These are phyloP conservation scores for Dendrocopos noguchii DNA, from an alignment of 2,113 vertebrate genomes.

Conservation along the genomic window DNA sequence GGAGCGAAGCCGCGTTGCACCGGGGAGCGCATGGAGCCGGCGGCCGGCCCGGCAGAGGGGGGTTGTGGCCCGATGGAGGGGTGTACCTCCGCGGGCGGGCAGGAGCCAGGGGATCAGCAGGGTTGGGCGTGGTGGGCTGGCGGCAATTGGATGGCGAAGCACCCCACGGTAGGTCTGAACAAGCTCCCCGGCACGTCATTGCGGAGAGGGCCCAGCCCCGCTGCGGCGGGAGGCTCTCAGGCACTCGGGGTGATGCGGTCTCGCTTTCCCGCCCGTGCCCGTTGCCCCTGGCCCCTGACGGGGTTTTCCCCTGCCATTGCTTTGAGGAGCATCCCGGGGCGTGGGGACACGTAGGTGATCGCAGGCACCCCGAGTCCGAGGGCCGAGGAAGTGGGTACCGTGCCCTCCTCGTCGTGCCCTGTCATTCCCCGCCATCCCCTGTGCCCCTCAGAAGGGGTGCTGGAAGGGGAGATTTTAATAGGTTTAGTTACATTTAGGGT, in stretches of 20 bases:
- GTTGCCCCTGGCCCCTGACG: background rate
- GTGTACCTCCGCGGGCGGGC: background rate
- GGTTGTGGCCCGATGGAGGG: rapidly evolving
- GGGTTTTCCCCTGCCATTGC: background rate
- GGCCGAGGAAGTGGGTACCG: too few relatives aligned
- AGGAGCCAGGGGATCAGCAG: background rate
- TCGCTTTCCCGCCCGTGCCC: background rate
- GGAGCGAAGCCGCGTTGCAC: conserved; percentile 2
- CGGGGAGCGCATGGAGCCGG: background rate
- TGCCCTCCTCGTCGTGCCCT: too few relatives aligned
- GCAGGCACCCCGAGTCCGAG: background rate
- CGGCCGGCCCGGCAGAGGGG: rapidly evolving
- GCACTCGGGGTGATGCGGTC: too few relatives aligned
- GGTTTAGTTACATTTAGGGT: background rate
- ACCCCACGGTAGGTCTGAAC: conserved; percentile 38
- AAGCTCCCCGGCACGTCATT: background rate
- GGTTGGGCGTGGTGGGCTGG: background rate
- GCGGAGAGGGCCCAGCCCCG: background rate
- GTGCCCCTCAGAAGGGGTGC: background rate
- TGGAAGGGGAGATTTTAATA: background rate
- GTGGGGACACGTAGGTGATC: background rate
- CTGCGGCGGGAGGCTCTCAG: background rate
- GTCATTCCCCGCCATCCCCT: too few relatives aligned
- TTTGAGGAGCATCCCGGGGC: background rate
- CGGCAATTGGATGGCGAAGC: conserved; percentile 33